Evolutionary conservation across 2,888 invertebrate genomes (phyloP), one percentile per base, ranked within the genome.

Genomic region (Nephrocerus scutellatus): DNA sequence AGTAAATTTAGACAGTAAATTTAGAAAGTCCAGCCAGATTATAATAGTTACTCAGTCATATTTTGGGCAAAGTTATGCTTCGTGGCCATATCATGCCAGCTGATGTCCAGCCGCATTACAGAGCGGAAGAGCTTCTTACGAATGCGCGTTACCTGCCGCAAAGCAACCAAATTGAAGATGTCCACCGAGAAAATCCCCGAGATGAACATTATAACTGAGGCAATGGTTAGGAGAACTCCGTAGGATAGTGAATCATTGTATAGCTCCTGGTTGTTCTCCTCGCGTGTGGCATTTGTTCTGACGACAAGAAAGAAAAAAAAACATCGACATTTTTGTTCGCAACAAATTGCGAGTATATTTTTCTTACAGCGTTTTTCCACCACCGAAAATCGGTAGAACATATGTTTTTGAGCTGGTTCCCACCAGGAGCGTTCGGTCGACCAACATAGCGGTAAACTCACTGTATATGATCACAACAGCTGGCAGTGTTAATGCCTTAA

Each of bases 11-110:
- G n/a, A n/a, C n/a, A n/a, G n/a, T n/a, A n/a, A n/a, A n/a, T n/a
- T n/a, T n/a, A n/a, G n/a, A n/a, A n/a, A n/a, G n/a, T n/a, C n/a
- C n/a, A n/a, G n/a, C n/a, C n/a, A n/a, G n/a, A n/a, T n/a, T n/a
- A n/a, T n/a, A 18, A 8, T 41, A 75, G 80, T 76, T 69, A 84
- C 83, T 84, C 84, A 2, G 82, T 80, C 49, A 84, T 79, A 63
- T 78, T 77, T 36, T 81, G 79, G 5, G 82, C 80, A 56, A 84
- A 83, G 55, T 82, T 83, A 62, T 80, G 79, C 8, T 77, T 74
- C 5, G 77, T 77, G 48, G 80, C 77, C 29, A 77, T 69, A 57
- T 84, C 84, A 56, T 82, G 83, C 84, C 84, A 84, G 14, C 77
- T 66, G 54, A 84, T 79, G 46, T 84, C 83, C 65, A 84, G 83